Percentiles rank a stretch among this genome's conserved stretches.
Conservation (phyloP, 2,888 invertebrate genomes). For the Ormia ochracea region DNA sequence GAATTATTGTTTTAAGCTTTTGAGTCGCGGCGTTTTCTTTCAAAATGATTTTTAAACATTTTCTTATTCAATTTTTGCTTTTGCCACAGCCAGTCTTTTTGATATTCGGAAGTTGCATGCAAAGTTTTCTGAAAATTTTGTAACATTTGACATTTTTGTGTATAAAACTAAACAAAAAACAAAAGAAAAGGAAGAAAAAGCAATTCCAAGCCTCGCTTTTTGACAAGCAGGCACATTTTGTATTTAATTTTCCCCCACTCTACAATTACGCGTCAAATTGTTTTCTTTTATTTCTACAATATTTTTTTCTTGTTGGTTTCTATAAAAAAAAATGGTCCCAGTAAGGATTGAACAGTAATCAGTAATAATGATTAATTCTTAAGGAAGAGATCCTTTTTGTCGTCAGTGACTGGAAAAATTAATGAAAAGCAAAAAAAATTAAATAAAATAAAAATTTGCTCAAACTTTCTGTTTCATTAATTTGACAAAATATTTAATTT, state of each 20-base stretch:
- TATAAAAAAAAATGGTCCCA: neutral
- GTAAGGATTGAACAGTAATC: neutral
- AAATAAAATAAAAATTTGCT: too few relatives aligned
- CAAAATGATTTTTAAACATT: conserved; percentile 33
- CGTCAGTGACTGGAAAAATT: too few relatives aligned
- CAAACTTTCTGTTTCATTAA: too few relatives aligned
- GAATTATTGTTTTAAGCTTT: conserved; percentile 34
- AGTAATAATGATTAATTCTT: too few relatives aligned
- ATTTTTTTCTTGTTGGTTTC: neutral
- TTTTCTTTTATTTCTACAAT: neutral
- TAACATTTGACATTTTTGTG: conserved; percentile 51
- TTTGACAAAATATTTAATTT: too few relatives aligned
- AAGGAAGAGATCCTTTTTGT: too few relatives aligned
- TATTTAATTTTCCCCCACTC: neutral
- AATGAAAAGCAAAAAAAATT: too few relatives aligned
- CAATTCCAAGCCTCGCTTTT: neutral
- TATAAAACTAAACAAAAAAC: neutral
- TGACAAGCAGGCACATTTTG: neutral
- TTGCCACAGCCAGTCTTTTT: conserved; percentile 2
- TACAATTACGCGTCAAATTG: conserved; percentile 18
- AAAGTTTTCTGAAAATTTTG: conserved; percentile 30
- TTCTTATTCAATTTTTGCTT: neutral
- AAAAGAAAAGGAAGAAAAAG: too few relatives aligned
- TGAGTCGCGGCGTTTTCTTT: neutral
- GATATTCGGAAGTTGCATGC: neutral